Conservation (phyloP, 2,113 vertebrate species). For the Typhlomys cinereus region DNA sequence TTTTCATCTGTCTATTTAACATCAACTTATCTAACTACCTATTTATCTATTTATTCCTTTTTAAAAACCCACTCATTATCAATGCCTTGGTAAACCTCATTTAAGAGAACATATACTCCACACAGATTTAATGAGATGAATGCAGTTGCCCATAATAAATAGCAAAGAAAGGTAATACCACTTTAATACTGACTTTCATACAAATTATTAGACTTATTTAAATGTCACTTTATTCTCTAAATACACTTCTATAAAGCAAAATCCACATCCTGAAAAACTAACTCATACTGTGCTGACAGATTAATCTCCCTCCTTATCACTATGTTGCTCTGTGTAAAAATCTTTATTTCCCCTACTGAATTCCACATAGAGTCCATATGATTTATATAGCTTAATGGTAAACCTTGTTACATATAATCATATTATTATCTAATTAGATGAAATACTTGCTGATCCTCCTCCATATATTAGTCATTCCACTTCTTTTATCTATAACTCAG, state of each 20-base stretch:
- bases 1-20: too few species aligned
- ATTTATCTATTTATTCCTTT: too few species aligned
- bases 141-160: too few species aligned
- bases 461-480: neutral
- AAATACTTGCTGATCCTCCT: neutral
- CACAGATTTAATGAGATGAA: too few species aligned
- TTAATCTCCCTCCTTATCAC: neutral
- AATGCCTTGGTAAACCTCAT: too few species aligned
- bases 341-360: neutral
- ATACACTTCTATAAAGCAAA: neutral
- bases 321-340: neutral
- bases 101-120: too few species aligned
- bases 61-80: too few species aligned
- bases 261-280: neutral
- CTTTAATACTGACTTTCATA: neutral
- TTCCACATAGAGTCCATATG: neutral
- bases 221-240: neutral
- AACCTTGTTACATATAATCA: neutral
- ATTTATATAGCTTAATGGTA: neutral
- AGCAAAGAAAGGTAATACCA: neutral
- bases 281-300: neutral
- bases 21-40: too few species aligned
- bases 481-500: neutral
- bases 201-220: too few species aligned
- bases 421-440: neutral